Base-by-base conservation (phyloP, 1,140 invertebrate genomes). In the Drosophila truncata region DNA sequence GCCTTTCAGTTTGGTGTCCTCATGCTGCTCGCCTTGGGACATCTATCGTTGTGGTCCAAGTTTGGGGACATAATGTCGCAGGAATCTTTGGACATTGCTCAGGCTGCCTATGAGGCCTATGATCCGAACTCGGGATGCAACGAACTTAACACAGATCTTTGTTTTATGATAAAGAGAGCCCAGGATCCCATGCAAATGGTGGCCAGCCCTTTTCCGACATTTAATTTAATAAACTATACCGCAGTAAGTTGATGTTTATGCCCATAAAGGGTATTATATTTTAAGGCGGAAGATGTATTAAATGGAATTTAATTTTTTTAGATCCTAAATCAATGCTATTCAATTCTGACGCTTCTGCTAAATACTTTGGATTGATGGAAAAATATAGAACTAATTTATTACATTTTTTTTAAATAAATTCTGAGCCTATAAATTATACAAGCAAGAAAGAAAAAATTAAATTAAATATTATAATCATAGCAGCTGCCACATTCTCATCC, bases 251-350 rank as follows among this genome's bases (percentile, higher is more conserved):
- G 1, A 7, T 29, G 27, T 29, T 29, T 29, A 8, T 46, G 11
- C 31, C 3, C 27, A 27, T 20, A n/a, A 7, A 14, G 14, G 6
- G 6, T 4, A 6, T 8, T 8, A 29, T 29, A 7, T 29, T n/a
- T n/a, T n/a, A 6, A 29, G 27, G 1, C 27, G 8, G 27, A 29
- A 13, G 20, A 13, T 5, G 20, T 3, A 7, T 35, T 35, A 1
- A n/a, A 39, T 39, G n/a, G n/a, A n/a, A n/a, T n/a, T 8, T 0
- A 7, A n/a, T n/a, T 50, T 29, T 31, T 58, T 10, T 39, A 85
- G 82, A 67, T 78, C 35, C 47, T 85, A 2, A 67, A 85, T 2
- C 82, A 85, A 37, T 80, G 82, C 35, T 85, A 70, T 37, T 67
- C 57, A 27, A 70, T 85, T 20, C n/a, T 85, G 10, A 81, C 82